Evolutionary conservation across 2,797 vertebrate genomes (phyloP), one percentile per base, ranked within the genome.

Genomic region (Acrossocheilus fasciatus): DNA sequence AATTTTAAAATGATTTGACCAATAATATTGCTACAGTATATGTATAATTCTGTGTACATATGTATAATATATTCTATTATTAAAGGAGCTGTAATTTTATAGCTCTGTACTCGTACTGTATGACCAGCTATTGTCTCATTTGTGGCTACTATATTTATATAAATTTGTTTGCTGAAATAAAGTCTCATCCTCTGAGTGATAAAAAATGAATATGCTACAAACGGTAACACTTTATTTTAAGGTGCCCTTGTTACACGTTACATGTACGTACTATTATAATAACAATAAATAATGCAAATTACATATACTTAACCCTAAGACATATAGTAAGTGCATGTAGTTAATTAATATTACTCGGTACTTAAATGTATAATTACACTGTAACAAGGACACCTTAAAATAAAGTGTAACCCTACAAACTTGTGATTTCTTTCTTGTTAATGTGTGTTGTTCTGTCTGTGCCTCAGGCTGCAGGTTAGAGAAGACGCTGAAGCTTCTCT

Each of bases 381-480:
- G 52, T 54, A 54, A 54, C 52, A 54, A 54, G 18, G 52, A 20
- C 52, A 54, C 52, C 18, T 54, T 54, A 54, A 54, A 7, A 17
- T 18, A 54, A 20, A 18, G 52, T 7, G 52, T 54, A 54, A 18
- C 52, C 17, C 15, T 50, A 50, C 52, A n/a, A n/a, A 30, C 12
- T 26, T 26, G 57, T n/a, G 57, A 59, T 62, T 26, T 34, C 14
- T 15, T 45, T 64, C 23, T 18, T 77, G 26, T 7, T 39, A 41
- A 26, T 23, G 69, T 12, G 1, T 52, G n/a, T 79, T 23, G 57
- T 50, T 70, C 14, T 82, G 17, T 81, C 8, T 84, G 14, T 36
- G 12, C 26, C 62, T 64, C 52, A 96, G 96, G 87, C 92, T 95
- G 85, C 94, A 94, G 90, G 86, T 93, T 76, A 93, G 90, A 1